A percentile compares a stretch with the other conserved stretches of the same genome.
phyloP scores from a whole-genome alignment of 2,888 invertebrate species.

The Nasonia oneida region DNA sequence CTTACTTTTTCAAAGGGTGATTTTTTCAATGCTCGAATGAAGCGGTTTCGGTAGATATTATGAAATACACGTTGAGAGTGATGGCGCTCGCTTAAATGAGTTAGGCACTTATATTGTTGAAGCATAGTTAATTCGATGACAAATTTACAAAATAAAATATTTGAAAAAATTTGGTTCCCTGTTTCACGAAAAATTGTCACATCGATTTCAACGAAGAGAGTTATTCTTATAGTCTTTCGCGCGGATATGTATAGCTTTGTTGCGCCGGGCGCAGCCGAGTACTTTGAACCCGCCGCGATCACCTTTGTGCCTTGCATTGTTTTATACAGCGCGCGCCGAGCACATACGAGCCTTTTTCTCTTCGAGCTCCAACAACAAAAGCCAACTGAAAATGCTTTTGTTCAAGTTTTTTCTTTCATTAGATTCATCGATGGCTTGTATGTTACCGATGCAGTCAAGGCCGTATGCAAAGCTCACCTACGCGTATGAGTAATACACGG shows the following conservation, averaged over 20 bases:
- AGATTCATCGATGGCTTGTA: no score
- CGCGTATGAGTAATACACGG: not conserved
- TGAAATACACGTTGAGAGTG: no score
- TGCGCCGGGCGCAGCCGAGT: not conserved
- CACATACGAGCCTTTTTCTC: not conserved
- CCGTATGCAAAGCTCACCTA: not conserved
- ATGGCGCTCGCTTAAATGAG: no score
- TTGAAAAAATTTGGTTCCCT: not conserved
- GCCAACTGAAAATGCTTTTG: not conserved
- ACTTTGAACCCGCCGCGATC: not conserved
- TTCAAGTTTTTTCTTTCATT: not conserved
- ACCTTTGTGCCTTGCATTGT: slow-evolving; percentile 11
- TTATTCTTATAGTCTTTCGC: not conserved
- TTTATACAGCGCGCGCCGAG: not conserved
- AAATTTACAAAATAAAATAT: no score
- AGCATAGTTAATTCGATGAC: not conserved
- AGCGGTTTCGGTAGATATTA: no score
- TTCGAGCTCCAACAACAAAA: not conserved
- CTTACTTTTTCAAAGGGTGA: not conserved
- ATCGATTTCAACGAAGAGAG: not conserved
- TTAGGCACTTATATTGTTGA: no score
- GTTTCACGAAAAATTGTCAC: not conserved
- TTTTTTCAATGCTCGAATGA: not conserved
- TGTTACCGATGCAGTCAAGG: not conserved
- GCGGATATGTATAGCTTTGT: not conserved